A percentile compares a stretch with the other conserved stretches of the same genome.
Evolutionary conservation across 2,113 vertebrate species (phyloP).

Genomic region (Odocoileus hemionus): DNA sequence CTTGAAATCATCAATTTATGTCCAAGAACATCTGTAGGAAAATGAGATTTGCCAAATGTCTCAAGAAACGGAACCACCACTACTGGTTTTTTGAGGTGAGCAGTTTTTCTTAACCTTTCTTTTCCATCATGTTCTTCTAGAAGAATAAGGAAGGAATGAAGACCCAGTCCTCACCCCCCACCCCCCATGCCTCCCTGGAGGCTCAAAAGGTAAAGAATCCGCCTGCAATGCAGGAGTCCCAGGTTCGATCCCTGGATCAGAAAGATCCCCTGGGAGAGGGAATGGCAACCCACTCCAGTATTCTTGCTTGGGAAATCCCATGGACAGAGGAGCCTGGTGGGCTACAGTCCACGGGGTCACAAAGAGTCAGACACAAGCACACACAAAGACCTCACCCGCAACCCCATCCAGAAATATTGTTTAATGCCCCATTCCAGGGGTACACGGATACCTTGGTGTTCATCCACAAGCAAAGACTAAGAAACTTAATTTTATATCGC

Average conservation of each 20-base stretch:
- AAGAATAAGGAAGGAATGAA: not conserved
- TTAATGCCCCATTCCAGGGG: not conserved
- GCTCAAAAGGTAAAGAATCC: not conserved
- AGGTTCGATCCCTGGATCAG: accelerated
- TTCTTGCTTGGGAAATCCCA: not conserved
- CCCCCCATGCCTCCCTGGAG: not conserved
- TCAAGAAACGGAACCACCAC: conserved; percentile 4
- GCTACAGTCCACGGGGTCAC: not conserved
- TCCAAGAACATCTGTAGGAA: conserved; percentile 70
- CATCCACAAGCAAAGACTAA: not conserved
- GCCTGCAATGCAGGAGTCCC: not conserved
- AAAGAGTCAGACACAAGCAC: not conserved
- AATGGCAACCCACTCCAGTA: not conserved
- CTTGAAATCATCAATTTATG: conserved; percentile 74
- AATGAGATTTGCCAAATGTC: conserved; percentile 69
- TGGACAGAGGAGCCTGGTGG: not conserved
- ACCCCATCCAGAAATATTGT: not conserved
- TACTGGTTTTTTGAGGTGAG: not conserved
- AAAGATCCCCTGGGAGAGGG: not conserved
- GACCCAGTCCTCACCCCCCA: not conserved
- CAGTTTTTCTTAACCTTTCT: not conserved
- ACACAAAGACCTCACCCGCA: not conserved
- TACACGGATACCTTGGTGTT: not conserved
- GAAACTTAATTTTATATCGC: not conserved
- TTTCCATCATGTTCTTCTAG: not conserved